phyloP scores from a whole-genome alignment of 37 sponge, comb jelly and placozoan genomes.

The Corticium candelabrum region DNA sequence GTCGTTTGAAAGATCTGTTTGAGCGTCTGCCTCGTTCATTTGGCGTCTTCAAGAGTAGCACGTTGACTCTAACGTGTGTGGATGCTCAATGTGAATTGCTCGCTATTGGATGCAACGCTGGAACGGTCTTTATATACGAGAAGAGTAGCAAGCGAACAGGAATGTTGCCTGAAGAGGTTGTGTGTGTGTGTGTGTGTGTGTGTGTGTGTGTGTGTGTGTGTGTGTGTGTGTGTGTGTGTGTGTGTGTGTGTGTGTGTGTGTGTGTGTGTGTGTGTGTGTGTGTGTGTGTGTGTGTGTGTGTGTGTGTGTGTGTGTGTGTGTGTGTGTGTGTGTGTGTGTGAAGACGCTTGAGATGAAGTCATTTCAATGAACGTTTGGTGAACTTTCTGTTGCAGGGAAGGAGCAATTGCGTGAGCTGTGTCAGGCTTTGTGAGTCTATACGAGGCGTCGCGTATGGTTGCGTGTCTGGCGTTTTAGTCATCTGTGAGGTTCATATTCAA shows the following conservation, averaged over 20 bases:
- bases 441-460: too few species aligned
- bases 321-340: constrained; percentile 2
- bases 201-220: neutral
- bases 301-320: constrained; percentile 6
- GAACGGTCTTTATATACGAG: too few species aligned
- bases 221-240: constrained; percentile 13
- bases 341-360: neutral
- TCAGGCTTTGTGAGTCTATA: too few species aligned
- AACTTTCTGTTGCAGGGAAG: neutral
- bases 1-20: neutral
- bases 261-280: constrained; percentile 1
- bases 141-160: neutral
- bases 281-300: constrained; percentile 16
- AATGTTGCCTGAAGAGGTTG: too few species aligned
- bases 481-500: too few species aligned
- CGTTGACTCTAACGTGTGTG: too few species aligned
- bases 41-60: too few species aligned
- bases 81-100: too few species aligned
- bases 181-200: constrained; percentile 9
- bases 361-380: neutral
- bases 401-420: too few species aligned
- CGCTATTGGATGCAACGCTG: too few species aligned
- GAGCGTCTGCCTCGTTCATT: neutral
- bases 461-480: too few species aligned
- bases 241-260: constrained; percentile 20